A percentile compares a stretch with the other conserved stretches of the same genome.
Conservation (phyloP, 1,140 invertebrate species). For the Diorhabda sublineata region DNA sequence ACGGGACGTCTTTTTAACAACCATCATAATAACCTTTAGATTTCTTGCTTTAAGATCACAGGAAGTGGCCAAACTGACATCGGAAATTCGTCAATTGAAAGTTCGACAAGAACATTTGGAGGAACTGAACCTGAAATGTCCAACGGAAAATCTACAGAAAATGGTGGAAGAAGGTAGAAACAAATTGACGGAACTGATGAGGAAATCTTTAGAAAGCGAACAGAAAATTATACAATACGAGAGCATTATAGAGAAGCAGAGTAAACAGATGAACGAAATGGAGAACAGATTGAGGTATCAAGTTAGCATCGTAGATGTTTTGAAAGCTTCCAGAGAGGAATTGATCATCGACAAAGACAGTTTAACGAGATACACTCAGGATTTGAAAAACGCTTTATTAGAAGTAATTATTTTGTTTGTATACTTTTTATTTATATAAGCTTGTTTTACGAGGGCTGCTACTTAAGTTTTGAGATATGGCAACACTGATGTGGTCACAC, state of each 20-base stretch:
- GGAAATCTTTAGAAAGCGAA: slow-evolving; percentile 37
- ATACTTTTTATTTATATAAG: too few relatives aligned
- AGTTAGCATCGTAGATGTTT: slow-evolving; percentile 36
- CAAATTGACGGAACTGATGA: slow-evolving; percentile 34
- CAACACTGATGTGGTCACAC: too few relatives aligned
- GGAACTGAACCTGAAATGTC: slow-evolving; percentile 34
- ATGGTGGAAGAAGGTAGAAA: slow-evolving; percentile 31
- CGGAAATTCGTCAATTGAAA: slow-evolving; percentile 33
- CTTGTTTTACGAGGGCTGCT: too few relatives aligned
- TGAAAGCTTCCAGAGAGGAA: slow-evolving; percentile 41
- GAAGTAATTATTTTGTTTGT: slow-evolving; percentile 26
- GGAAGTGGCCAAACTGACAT: slow-evolving; percentile 24
- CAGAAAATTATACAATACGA: slow-evolving; percentile 36
- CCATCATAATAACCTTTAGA: slow-evolving; percentile 16
- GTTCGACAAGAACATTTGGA: slow-evolving; percentile 33
- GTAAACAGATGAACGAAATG: slow-evolving; percentile 36
- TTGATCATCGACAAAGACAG: slow-evolving; percentile 39
- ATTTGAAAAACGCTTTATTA: slow-evolving; percentile 31
- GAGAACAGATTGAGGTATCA: slow-evolving; percentile 38
- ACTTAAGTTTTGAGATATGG: too few relatives aligned
- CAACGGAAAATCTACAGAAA: slow-evolving; percentile 27
- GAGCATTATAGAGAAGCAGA: slow-evolving; percentile 34
- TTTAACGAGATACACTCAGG: slow-evolving; percentile 37
- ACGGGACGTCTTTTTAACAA: not conserved
- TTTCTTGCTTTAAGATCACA: slow-evolving; percentile 25